A percentile compares a stretch with the other conserved stretches of the same genome.
Conservation (phyloP, 2,113 vertebrate genomes). For the Leiothrix lutea region DNA sequence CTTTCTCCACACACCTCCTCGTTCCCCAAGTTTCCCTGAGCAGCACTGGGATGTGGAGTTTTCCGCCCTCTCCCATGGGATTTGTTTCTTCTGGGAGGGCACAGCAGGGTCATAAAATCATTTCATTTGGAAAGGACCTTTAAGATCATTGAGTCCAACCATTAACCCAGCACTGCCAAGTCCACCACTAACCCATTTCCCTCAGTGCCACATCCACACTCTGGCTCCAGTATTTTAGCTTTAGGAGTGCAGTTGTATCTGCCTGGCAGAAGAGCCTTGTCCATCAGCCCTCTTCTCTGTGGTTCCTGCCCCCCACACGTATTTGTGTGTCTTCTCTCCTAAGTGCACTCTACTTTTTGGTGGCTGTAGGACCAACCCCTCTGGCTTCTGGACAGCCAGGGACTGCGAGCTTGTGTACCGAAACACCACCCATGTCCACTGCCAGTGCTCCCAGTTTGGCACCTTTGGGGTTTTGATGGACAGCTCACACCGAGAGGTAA, state of each 20-base stretch:
- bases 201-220: not conserved
- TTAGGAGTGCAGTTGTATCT: not conserved
- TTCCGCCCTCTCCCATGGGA: not conserved
- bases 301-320: not conserved
- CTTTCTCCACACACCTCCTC: not conserved
- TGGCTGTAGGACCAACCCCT: conserved; percentile 79
- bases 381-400: conserved; percentile 90
- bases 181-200: not conserved
- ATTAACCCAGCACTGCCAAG: not conserved
- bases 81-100: not conserved
- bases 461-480: conserved; percentile 98
- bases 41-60: not conserved
- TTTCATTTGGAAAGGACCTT: not conserved
- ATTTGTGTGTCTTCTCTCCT: not conserved
- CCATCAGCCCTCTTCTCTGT: not conserved
- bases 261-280: not conserved
- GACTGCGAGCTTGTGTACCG: conserved; percentile 94
- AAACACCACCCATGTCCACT: conserved; percentile 93
- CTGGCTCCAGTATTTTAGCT: not conserved
- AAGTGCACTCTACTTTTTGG: conserved; percentile 28
- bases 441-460: conserved; percentile 93
- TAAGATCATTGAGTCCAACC: not conserved
- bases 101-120: not conserved
- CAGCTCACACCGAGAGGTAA: conserved; percentile 96
- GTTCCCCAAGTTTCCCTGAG: accelerated